A percentile compares a stretch with the other conserved stretches of the same genome.
Conservation (phyloP, 1,140 invertebrate genomes). For the Drosophila simulans region DNA sequence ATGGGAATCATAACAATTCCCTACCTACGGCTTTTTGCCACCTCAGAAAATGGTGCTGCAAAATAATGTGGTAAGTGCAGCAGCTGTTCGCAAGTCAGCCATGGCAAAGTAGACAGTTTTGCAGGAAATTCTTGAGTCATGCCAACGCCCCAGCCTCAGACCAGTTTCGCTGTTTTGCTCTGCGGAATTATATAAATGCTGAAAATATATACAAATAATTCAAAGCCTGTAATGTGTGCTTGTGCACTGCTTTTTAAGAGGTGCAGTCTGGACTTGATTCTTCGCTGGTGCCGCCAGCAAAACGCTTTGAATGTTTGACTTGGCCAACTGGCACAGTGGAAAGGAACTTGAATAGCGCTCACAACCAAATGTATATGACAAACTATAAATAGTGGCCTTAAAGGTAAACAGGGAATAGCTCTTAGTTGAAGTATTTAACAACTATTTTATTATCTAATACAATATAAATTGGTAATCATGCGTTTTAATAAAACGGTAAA, state of each 20-base stretch:
- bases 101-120: constrained; percentile 49
- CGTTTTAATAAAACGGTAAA: constrained; percentile 12
- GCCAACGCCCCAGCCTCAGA: constrained; percentile 66
- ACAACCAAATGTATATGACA: too few relatives aligned
- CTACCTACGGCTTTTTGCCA: constrained; percentile 4
- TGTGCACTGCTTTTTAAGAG: constrained; percentile 49
- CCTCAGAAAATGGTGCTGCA: neutral
- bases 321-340: constrained; percentile 31
- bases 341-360: neutral
- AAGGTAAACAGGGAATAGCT: too few relatives aligned
- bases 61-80: constrained; percentile 20
- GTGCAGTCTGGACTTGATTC: constrained; percentile 63
- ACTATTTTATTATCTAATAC: too few relatives aligned
- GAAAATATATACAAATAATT: constrained; percentile 55
- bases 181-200: constrained; percentile 72
- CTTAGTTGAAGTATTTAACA: too few relatives aligned
- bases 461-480: neutral
- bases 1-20: constrained; percentile 18
- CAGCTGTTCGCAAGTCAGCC: constrained; percentile 44
- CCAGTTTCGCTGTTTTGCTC: constrained; percentile 68
- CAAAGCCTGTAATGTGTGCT: constrained; percentile 33
- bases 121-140: constrained; percentile 74
- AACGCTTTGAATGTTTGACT: constrained; percentile 25
- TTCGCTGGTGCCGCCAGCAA: constrained; percentile 28
- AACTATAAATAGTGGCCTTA: too few relatives aligned